A percentile compares a stretch with the other conserved stretches of the same genome.
Conservation (phyloP, 2,797 vertebrate genomes). For the Brachyrhaphis roseni region DNA sequence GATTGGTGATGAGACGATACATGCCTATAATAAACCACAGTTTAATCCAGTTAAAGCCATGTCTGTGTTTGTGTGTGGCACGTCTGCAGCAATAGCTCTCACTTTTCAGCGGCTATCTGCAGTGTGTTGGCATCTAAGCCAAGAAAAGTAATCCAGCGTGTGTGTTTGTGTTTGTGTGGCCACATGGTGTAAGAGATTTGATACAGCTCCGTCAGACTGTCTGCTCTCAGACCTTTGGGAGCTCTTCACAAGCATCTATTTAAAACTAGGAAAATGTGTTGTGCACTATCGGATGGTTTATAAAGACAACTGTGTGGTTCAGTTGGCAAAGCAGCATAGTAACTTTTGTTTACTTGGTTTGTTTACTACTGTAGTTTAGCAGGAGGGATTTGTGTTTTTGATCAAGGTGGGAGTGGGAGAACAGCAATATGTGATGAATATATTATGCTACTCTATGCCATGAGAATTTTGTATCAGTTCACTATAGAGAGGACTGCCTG, state of each 20-base stretch:
- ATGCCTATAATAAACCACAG: neutral
- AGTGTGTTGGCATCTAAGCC: constrained; percentile 33
- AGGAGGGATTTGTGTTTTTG: constrained; percentile 32
- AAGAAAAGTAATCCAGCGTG: neutral
- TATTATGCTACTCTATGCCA: constrained; percentile 14
- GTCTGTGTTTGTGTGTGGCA: constrained; percentile 1
- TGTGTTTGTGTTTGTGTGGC: constrained; percentile 28
- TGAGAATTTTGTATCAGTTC: constrained; percentile 10
- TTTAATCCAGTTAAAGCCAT: constrained; percentile 17
- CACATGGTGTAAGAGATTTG: constrained; percentile 29
- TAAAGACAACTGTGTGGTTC: constrained; percentile 22
- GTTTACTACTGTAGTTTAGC: constrained; percentile 20
- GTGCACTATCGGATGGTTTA: constrained; percentile 10
- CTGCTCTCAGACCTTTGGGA: constrained; percentile 25
- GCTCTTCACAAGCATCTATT: constrained; percentile 21
- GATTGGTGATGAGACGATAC: neutral
- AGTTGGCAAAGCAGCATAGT: constrained; percentile 18
- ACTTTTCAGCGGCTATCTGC: constrained; percentile 14
- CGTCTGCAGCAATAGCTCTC: constrained; percentile 15
- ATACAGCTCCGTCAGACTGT: constrained; percentile 35
- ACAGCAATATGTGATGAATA: constrained; percentile 2
- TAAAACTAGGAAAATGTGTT: constrained; percentile 22
- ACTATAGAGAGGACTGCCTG: neutral
- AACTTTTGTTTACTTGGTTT: constrained; percentile 33
- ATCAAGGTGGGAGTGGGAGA: constrained; percentile 10